A percentile compares a stretch with the other conserved stretches of the same genome.
These are phyloP conservation scores for Peucedramus taeniatus DNA, from an alignment of 2,113 vertebrate species.

Conservation along the genomic window DNA sequence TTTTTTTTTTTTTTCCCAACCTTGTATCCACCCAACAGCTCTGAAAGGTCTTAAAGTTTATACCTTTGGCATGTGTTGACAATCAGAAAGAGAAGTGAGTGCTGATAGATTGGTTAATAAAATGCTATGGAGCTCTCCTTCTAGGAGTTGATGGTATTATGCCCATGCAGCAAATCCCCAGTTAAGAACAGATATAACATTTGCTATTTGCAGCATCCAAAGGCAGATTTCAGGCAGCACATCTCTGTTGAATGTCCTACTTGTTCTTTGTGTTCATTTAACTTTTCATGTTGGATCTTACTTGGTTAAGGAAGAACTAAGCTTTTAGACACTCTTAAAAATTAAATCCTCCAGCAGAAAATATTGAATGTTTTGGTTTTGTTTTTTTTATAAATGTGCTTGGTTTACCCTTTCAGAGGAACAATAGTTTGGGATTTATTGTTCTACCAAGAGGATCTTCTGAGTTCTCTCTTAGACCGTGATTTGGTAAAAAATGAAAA, in stretches of 20 bases:
- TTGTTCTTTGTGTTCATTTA: background rate
- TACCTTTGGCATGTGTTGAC: background rate
- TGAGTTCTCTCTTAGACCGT: background rate
- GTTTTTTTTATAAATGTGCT: background rate
- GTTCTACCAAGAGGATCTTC: background rate
- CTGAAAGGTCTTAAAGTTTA: background rate
- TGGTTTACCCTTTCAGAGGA: background rate
- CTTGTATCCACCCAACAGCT: background rate
- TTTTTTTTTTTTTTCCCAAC: no score
- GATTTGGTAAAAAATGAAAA: background rate
- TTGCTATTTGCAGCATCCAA: background rate
- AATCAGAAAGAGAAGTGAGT: background rate
- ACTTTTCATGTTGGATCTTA: background rate
- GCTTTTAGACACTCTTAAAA: background rate
- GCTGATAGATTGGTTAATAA: background rate
- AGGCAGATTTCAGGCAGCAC: background rate
- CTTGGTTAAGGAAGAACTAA: background rate
- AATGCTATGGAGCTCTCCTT: background rate
- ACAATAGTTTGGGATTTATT: background rate
- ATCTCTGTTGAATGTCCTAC: background rate
- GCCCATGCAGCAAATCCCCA: background rate
- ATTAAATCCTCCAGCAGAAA: background rate
- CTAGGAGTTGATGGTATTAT: background rate
- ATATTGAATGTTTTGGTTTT: background rate
- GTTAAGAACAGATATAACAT: background rate